Base-by-base conservation (phyloP, 2,888 invertebrate species). In the Allygus modestus region DNA sequence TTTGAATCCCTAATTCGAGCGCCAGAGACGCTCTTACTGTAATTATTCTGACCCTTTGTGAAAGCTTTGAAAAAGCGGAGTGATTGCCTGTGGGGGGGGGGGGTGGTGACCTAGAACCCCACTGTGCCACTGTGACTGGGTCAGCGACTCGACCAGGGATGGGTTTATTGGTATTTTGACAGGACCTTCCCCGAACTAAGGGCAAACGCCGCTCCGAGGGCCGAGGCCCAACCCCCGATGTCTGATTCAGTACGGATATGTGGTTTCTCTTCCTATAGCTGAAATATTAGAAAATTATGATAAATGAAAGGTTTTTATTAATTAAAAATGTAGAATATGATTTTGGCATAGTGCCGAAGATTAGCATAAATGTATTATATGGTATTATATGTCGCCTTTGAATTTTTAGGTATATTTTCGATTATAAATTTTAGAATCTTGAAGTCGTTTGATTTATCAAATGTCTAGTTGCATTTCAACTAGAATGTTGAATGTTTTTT, bases 61-160 rank as follows among this genome's bases (percentile, higher is more conserved):
- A 77, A 51, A 77, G 77, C 54, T 77, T 51, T 51, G 17, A 51
- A 77, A 77, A 73, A 71, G 7, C 33, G 31, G 58, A 23, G 58
- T 58, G 58, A 58, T 58, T 58, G 58, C 23, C 20, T 46, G 20
- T 20, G 33, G 73, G 33, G 61, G 61, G 33, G 20, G 33, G 43
- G 31, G 41, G 71, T 26, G n/a, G n/a, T 51, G 83, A 83, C 83
- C 83, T 51, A 83, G 83, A 83, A 83, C 83, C 83, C 83, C 83
- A 83, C 54, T 83, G 82, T 37, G 82, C 73, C 11, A 31, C 69
- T 46, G 20, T 46, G 26, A 23, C 58, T 54, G 73, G 71, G 83
- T 83, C 83, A 83, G 23, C 51, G 54, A 23, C 9, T 54, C 37
- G n/a, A 5, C n/a, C 26, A n/a, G 5, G 26, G 79, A 79, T 20